Evolutionary conservation across 2,888 invertebrate genomes (phyloP).

Genomic region (Tineola bisselliella): DNA sequence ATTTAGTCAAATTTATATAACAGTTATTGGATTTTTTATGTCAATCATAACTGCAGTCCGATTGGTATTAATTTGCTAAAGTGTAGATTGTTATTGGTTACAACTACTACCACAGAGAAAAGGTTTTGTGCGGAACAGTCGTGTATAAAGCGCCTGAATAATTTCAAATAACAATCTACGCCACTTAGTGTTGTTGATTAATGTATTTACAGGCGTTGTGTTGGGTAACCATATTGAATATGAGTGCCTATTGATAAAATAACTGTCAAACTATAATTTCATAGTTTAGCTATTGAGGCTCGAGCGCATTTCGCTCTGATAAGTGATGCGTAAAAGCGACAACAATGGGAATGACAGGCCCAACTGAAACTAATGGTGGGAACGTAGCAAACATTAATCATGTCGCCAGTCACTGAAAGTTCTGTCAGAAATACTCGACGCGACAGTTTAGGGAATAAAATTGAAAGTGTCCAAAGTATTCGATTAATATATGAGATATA

Average conservation of each 20-base stretch:
- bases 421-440: background rate
- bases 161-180: background rate
- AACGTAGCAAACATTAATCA: conserved; percentile 26
- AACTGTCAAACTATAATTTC: background rate
- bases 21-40: too few relatives aligned
- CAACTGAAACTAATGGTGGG: conserved; percentile 22
- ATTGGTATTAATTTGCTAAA: too few relatives aligned
- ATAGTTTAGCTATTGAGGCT: background rate
- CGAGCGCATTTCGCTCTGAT: conserved; percentile 13
- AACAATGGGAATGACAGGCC: conserved; percentile 18
- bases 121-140: too few relatives aligned
- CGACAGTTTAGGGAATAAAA: conserved; percentile 8
- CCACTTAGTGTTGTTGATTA: background rate
- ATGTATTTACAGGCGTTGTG: background rate
- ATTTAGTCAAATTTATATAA: too few relatives aligned
- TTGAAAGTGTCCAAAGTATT: background rate
- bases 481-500: background rate
- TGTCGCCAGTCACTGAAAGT: conserved; percentile 14
- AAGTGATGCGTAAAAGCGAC: conserved; percentile 17
- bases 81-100: too few relatives aligned
- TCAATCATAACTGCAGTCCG: too few relatives aligned
- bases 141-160: background rate
- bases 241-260: background rate
- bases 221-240: background rate
- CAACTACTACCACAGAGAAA: too few relatives aligned